A percentile compares a stretch with the other conserved stretches of the same genome.
These are phyloP conservation scores for Achlya flavicornis DNA, from an alignment of 2,888 invertebrate species.

Conservation along the genomic window DNA sequence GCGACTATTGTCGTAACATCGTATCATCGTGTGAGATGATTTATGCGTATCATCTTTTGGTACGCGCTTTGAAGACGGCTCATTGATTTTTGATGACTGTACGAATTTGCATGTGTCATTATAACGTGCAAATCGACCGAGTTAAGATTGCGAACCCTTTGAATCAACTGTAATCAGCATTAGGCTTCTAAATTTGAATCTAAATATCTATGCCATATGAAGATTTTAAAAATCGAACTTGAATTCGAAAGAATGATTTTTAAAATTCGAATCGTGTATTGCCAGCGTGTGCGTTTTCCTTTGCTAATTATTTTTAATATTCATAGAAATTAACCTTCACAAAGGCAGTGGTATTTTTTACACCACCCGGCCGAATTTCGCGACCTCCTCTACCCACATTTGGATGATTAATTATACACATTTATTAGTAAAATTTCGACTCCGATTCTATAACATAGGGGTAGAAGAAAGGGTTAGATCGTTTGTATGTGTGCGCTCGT, in stretches of 20 bases:
- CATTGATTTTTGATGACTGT: conserved; percentile 76
- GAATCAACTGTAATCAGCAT: conserved; percentile 27
- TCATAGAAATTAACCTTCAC: conserved; percentile 12
- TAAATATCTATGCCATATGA: not conserved
- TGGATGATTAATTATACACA: conserved; percentile 80
- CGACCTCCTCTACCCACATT: conserved; percentile 54
- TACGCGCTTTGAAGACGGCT: conserved; percentile 50
- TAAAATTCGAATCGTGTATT: not conserved
- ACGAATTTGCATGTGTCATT: conserved; percentile 38
- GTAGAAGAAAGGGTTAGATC: conserved; percentile 74
- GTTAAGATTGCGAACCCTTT: conserved; percentile 12
- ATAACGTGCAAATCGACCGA: conserved; percentile 15
- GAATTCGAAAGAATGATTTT: conserved; percentile 31
- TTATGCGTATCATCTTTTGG: conserved; percentile 64
- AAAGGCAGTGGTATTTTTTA: conserved; percentile 29
- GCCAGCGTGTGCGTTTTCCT: not conserved
- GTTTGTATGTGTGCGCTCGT: conserved; percentile 50
- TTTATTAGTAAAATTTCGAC: conserved; percentile 77
- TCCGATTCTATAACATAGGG: conserved; percentile 60
- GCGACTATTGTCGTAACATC: conserved; percentile 52
- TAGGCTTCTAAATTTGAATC: conserved; percentile 30
- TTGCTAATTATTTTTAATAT: conserved; percentile 12
- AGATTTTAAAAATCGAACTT: conserved; percentile 21
- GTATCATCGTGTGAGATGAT: conserved; percentile 70
- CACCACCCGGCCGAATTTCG: conserved; percentile 25